These are phyloP conservation scores for Sander vitreus DNA, from an alignment of 2,113 vertebrate genomes.

Conservation along the genomic window DNA sequence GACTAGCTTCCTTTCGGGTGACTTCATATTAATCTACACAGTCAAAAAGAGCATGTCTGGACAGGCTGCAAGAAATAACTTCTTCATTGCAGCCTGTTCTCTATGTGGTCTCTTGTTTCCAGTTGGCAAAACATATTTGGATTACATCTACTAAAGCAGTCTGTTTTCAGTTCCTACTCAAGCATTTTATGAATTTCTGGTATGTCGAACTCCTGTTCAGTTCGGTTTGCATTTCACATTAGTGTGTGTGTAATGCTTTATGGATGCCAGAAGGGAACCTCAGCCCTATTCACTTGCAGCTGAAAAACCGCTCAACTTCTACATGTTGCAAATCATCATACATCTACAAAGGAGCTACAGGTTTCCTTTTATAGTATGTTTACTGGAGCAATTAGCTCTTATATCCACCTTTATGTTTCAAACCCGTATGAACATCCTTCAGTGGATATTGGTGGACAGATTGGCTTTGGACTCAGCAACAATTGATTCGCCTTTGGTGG, in stretches of 20 bases:
- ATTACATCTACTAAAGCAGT: conserved; percentile 21
- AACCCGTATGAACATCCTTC: neutral
- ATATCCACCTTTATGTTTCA: neutral
- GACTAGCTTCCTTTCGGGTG: conserved; percentile 3
- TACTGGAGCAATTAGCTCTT: neutral
- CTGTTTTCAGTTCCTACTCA: conserved; percentile 23
- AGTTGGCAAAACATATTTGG: conserved; percentile 41
- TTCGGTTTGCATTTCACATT: conserved; percentile 8
- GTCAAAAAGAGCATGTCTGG: conserved; percentile 15
- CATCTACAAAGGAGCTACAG: neutral
- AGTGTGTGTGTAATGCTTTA: conserved; percentile 12
- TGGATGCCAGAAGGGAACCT: conserved; percentile 19
- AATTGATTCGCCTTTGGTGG: conserved; percentile 48
- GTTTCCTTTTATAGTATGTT: neutral
- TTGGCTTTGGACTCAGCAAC: conserved; percentile 49
- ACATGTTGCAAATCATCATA: neutral
- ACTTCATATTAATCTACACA: neutral
- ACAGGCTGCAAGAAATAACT: conserved; percentile 8
- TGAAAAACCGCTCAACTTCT: neutral
- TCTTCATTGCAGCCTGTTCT: conserved; percentile 20
- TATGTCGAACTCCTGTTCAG: conserved; percentile 5
- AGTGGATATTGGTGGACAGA: conserved; percentile 42
- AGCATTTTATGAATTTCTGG: conserved; percentile 41
- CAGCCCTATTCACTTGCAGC: neutral
- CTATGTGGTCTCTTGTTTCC: conserved; percentile 17